Evolutionary conservation across 2,797 vertebrate species (phyloP).

Genomic region (Eulemur albifrons): DNA sequence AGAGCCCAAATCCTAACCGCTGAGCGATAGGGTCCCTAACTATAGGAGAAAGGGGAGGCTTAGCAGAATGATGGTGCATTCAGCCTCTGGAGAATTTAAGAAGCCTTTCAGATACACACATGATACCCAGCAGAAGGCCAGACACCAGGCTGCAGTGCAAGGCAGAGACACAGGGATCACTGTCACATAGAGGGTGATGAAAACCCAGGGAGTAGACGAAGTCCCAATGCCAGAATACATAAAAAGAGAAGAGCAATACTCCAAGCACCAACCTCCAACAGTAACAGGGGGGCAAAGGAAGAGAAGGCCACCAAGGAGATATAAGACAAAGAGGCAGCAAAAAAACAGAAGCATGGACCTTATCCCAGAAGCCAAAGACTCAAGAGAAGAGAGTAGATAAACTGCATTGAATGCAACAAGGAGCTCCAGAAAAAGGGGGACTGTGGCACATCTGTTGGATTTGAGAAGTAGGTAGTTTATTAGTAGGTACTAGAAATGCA

Average conservation of each 20-base stretch:
- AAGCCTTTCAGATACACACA: not conserved
- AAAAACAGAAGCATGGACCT: not conserved
- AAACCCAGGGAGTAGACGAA: not conserved
- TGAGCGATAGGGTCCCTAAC: not conserved
- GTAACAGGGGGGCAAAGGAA: not conserved
- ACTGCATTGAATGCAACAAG: accelerated
- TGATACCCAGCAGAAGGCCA: not conserved
- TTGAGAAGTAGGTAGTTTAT: not conserved
- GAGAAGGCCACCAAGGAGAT: not conserved
- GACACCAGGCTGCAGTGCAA: not conserved
- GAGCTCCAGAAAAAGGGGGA: not conserved
- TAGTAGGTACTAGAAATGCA: not conserved
- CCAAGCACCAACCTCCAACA: not conserved
- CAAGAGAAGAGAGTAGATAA: not conserved
- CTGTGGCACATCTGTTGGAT: not conserved
- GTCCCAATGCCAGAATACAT: not conserved
- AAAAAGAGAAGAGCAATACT: not conserved
- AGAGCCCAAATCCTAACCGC: not conserved
- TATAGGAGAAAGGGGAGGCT: not conserved
- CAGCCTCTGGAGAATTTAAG: not conserved
- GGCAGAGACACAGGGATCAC: not conserved
- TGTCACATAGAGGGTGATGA: not conserved
- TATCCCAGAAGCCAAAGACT: not conserved
- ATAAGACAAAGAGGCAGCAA: not conserved
- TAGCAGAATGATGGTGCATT: not conserved